Percentiles rank a stretch among this genome's conserved stretches.
Evolutionary conservation across 2,797 vertebrate genomes (phyloP).

Genomic region (Diceros bicornis): DNA sequence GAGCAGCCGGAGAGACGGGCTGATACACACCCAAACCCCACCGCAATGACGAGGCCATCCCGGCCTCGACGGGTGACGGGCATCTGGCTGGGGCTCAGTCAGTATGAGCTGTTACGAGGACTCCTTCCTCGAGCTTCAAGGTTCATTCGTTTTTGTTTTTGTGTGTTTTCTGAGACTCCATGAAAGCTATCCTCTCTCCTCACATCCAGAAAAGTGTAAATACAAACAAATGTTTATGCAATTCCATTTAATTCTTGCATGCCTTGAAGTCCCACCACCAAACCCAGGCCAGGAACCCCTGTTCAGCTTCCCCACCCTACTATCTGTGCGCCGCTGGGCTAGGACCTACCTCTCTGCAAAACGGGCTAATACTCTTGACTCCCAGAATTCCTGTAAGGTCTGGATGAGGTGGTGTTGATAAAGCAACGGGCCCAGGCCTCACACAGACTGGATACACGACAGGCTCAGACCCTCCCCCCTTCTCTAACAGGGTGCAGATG

Average conservation of each 20-base stretch:
- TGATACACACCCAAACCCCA: rapidly evolving
- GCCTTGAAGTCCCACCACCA: background rate
- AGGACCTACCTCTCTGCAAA: background rate
- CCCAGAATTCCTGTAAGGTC: background rate
- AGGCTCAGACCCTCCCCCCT: background rate
- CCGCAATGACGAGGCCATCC: background rate
- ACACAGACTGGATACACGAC: background rate
- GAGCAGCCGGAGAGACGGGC: background rate
- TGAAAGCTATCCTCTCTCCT: background rate
- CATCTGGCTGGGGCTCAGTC: background rate
- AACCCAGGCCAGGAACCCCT: background rate
- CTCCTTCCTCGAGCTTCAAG: background rate
- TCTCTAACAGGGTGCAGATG: no score
- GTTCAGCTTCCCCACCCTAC: background rate
- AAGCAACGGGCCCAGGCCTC: background rate
- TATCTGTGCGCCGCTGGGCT: no score
- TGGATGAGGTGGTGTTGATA: background rate
- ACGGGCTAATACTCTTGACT: rapidly evolving
- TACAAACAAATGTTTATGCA: background rate
- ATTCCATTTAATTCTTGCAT: background rate
- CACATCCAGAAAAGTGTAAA: background rate
- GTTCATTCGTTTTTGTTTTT: background rate
- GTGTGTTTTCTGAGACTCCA: background rate
- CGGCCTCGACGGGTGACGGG: background rate
- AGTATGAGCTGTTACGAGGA: no score